A percentile compares a stretch with the other conserved stretches of the same genome.
These are phyloP conservation scores for Dipodomys stephensi DNA, from an alignment of 2,113 vertebrate species.

Conservation along the genomic window DNA sequence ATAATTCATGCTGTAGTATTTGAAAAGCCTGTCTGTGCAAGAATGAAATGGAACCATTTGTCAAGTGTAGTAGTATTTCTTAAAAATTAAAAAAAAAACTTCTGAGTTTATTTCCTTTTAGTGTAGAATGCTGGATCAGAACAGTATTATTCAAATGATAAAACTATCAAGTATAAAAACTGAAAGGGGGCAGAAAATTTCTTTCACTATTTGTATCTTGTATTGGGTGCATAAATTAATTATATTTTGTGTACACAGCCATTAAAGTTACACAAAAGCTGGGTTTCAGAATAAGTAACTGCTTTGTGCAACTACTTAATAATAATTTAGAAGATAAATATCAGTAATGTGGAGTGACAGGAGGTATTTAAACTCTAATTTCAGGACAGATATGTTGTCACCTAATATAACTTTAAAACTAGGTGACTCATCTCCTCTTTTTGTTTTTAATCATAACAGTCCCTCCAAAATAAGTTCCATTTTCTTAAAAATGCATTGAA, in stretches of 20 bases:
- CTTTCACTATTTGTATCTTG: background rate
- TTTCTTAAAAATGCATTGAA: background rate
- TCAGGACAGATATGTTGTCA: background rate
- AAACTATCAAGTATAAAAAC: background rate
- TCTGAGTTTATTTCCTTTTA: background rate
- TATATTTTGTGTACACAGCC: background rate
- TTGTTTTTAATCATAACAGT: background rate
- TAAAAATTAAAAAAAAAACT: background rate
- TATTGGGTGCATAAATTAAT: background rate
- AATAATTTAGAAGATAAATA: background rate
- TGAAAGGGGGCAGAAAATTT: background rate
- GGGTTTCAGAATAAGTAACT: background rate
- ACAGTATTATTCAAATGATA: background rate
- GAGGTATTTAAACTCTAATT: background rate
- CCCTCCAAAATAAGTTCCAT: background rate
- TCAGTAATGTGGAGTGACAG: background rate
- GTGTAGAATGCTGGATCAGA: background rate
- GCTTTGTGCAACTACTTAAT: too few species aligned
- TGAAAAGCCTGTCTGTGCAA: constrained; percentile 76
- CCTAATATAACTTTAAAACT: background rate
- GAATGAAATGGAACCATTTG: constrained; percentile 78
- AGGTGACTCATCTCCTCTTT: background rate
- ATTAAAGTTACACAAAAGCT: background rate
- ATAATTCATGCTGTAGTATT: constrained; percentile 52
- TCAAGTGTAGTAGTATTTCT: background rate